A percentile compares a stretch with the other conserved stretches of the same genome.
phyloP scores from a whole-genome alignment of 2,797 vertebrate genomes.

The Pseudomugil gertrudae region DNA sequence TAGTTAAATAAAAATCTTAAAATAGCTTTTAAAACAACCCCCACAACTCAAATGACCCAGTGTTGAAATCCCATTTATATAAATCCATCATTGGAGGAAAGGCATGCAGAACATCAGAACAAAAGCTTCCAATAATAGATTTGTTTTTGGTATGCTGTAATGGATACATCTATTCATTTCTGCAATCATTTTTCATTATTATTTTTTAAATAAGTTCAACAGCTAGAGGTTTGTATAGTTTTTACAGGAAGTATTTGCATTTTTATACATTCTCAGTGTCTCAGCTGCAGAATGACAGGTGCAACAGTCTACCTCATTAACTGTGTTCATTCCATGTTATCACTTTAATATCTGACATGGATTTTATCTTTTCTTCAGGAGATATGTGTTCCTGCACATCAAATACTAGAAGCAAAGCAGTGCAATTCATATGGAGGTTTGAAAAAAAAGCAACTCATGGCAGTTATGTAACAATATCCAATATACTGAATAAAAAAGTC shows the following conservation, averaged over 20 bases:
- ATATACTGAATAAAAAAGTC: conserved; percentile 33
- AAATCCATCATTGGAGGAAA: conserved; percentile 29
- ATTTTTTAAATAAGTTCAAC: conserved; percentile 31
- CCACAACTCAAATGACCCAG: conserved; percentile 28
- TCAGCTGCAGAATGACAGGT: conserved; percentile 24
- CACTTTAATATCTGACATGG: conserved; percentile 40
- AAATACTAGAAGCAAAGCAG: conserved; percentile 42
- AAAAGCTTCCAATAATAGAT: conserved; percentile 31
- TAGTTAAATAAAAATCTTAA: conserved; percentile 12
- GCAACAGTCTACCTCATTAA: conserved; percentile 24
- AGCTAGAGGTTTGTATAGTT: conserved; percentile 15
- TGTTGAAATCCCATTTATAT: conserved; percentile 32
- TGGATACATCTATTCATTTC: conserved; percentile 37
- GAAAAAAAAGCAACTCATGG: conserved; percentile 67
- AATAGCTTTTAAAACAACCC: conserved; percentile 7
- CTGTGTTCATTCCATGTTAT: conserved; percentile 25
- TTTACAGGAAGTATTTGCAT: conserved; percentile 2
- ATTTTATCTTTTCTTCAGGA: conserved; percentile 29
- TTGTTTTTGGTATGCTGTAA: conserved; percentile 34
- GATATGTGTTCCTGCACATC: conserved; percentile 58
- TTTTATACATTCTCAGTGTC: conserved; percentile 28
- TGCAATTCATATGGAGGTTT: conserved; percentile 65
- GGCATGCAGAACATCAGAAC: conserved; percentile 29
- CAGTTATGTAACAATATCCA: conserved; percentile 36
- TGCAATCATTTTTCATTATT: conserved; percentile 31